Base-by-base conservation (phyloP, 2,797 vertebrate genomes). In the Cuniculus paca region DNA sequence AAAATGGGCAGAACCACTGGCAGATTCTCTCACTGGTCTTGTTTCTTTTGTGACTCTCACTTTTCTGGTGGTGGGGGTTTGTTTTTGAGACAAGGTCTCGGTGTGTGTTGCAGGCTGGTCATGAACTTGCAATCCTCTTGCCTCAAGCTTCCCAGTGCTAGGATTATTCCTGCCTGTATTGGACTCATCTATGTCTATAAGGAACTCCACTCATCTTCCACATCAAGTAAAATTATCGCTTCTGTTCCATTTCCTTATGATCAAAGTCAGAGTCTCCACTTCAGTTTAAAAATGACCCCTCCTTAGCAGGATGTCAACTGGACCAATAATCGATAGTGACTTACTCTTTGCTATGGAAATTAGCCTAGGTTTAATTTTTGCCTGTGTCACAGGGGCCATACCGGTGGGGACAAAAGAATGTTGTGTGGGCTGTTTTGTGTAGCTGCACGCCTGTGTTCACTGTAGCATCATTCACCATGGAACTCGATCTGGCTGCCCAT, bases 341-440 rank as follows among this genome's bases (percentile, higher is more conserved):
- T 72, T 26, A n/a, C 17, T 56, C 54, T 60, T 52, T 45, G n/a
- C 75, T 88, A 0, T 75, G 58, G 45, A 92, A 79, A 95, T 88
- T 68, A 75, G 16, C 19, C 65, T 54, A 6, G 0, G 8, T 81
- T 92, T 72, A 39, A 77, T 72, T 54, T 94, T 74, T 63, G 5
- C 31, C 83, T 31, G 24, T 12, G 14, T 39, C 24, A 3, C 2
- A 79, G 68, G 81, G 68, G 4, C 83, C 61, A 0, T 42, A 16
- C 19, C 34, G 34, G 45, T 39, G 17, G 13, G 77, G 60, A 56
- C 20, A n/a, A 31, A 63, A 19, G 56, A 19, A 0, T 13, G 7
- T 52, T 0, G 0, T 50, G 11, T 7, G 77, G n/a, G 7, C 45
- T 22, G 6, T 9, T 36, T 31, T 56, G 22, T 68, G 70, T 42